Evolutionary conservation across 2,888 invertebrate species (phyloP).

Genomic region (Tipula vernalis): DNA sequence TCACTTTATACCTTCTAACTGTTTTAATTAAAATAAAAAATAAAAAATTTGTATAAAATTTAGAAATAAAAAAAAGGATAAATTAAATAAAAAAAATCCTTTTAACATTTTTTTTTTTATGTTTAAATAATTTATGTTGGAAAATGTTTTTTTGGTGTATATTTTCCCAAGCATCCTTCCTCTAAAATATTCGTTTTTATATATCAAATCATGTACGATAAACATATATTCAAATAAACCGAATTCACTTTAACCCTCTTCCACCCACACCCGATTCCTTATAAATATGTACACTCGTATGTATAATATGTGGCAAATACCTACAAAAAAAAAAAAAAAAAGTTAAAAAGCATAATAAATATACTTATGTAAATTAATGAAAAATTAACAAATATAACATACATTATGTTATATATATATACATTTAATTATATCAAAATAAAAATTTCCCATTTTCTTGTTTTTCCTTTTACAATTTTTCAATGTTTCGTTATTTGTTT

Average conservation of each 20-base stretch:
- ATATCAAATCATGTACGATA: not conserved
- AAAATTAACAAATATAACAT: conserved; percentile 4
- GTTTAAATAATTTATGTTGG: conserved; percentile 4
- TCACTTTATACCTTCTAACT: conserved; percentile 4
- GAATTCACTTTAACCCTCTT: not conserved
- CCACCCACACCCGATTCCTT: not conserved
- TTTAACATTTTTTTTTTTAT: not conserved
- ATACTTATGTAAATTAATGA: not conserved
- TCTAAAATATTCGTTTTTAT: not conserved
- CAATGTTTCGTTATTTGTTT: not conserved
- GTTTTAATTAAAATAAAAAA: not conserved
- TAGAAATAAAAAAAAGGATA: not conserved
- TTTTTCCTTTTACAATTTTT: not conserved
- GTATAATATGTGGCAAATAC: not conserved
- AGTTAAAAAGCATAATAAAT: not conserved
- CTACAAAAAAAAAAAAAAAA: not conserved
- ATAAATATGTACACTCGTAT: not conserved
- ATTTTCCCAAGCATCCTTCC: conserved; percentile 4
- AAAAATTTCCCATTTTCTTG: not conserved
- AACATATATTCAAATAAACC: not conserved
- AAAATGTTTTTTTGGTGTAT: not conserved
- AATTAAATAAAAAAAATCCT: not conserved
- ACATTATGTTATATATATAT: not conserved
- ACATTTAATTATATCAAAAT: not conserved
- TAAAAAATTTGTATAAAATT: not conserved